These are phyloP conservation scores for Phyllotis vaccarum DNA, from an alignment of 2,797 vertebrate species.

Conservation along the genomic window DNA sequence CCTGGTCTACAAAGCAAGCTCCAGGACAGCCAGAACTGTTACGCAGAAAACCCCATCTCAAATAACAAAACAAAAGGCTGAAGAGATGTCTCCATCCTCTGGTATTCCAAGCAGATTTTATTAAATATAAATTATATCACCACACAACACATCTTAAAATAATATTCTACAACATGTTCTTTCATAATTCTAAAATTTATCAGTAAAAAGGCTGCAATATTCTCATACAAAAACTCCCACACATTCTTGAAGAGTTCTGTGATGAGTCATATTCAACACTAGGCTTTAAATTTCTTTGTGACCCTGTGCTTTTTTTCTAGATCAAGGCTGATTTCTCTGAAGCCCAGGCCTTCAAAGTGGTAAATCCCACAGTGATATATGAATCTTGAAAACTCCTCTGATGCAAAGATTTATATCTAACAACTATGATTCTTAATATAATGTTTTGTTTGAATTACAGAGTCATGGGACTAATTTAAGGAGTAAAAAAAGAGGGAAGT, in stretches of 20 bases:
- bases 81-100: too few relatives aligned
- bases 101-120: too few relatives aligned
- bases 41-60: too few relatives aligned
- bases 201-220: background rate
- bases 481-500: slow-evolving; percentile 8
- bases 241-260: background rate
- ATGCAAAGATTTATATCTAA: slow-evolving; percentile 53
- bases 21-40: too few relatives aligned
- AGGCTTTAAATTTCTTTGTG: slow-evolving; percentile 66
- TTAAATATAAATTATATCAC: too few relatives aligned
- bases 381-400: slow-evolving; percentile 1
- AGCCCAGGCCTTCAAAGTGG: slow-evolving; percentile 15
- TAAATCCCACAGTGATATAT: slow-evolving; percentile 1
- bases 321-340: slow-evolving; percentile 57
- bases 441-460: slow-evolving; percentile 12
- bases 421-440: slow-evolving; percentile 49
- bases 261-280: slow-evolving; percentile 71
- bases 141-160: too few relatives aligned
- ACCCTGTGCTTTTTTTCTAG: slow-evolving; percentile 36
- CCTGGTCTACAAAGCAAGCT: too few relatives aligned
- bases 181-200: slow-evolving; percentile 28
- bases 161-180: background rate
- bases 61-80: too few relatives aligned
- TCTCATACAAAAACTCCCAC: background rate
- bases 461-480: slow-evolving; percentile 48